Percentiles rank a stretch among this genome's conserved stretches.
These are phyloP conservation scores for Eleginops maclovinus DNA, from an alignment of 2,113 vertebrate genomes.

Conservation along the genomic window DNA sequence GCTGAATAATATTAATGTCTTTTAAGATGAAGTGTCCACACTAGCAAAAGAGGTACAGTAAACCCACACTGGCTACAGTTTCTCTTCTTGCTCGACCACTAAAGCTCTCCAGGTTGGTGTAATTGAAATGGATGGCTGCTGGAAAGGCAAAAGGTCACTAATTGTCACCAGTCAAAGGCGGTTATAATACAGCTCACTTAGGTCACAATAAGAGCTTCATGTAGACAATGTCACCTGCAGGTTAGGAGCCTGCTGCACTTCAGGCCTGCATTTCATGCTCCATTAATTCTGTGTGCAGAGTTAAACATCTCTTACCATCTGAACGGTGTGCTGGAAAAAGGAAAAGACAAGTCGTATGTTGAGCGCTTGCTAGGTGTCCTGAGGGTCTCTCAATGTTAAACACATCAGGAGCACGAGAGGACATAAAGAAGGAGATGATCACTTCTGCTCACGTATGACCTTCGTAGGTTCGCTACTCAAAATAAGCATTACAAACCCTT, in stretches of 20 bases:
- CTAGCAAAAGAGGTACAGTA: conserved; percentile 28
- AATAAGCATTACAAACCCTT: not conserved
- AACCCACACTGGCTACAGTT: conserved; percentile 17
- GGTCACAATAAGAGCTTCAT: conserved; percentile 71
- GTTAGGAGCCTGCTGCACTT: conserved; percentile 76
- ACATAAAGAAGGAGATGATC: conserved; percentile 38
- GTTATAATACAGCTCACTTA: conserved; percentile 77
- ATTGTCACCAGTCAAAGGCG: conserved; percentile 82
- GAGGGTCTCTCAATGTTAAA: conserved; percentile 47
- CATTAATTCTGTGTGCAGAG: conserved; percentile 74
- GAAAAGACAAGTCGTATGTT: conserved; percentile 66
- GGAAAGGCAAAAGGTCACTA: conserved; percentile 83
- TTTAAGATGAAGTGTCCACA: not conserved
- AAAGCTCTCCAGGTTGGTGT: conserved; percentile 45
- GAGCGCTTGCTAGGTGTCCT: conserved; percentile 44
- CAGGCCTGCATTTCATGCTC: conserved; percentile 75
- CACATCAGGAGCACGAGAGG: conserved; percentile 4
- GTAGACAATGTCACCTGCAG: conserved; percentile 75
- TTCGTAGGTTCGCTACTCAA: not conserved
- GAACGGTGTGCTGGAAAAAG: conserved; percentile 28
- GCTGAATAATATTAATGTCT: not conserved
- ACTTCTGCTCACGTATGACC: conserved; percentile 7
- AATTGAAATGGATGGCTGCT: conserved; percentile 80
- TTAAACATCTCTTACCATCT: conserved; percentile 70
- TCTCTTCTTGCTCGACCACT: conserved; percentile 35